Evolutionary conservation across 2,113 vertebrate species (phyloP).

Genomic region (Talpa occidentalis): DNA sequence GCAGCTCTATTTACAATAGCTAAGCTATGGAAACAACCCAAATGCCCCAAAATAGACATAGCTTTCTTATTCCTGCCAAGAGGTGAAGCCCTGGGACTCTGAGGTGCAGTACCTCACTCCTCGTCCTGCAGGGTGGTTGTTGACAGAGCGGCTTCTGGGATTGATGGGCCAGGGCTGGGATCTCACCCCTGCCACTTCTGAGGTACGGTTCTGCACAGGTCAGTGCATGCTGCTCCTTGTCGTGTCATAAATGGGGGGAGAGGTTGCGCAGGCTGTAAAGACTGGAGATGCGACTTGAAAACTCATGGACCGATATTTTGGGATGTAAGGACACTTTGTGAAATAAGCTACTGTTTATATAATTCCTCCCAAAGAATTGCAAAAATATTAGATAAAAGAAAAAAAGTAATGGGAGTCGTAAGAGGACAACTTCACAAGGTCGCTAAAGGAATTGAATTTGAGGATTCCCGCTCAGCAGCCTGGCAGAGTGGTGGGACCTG

Average conservation of each 20-base stretch:
- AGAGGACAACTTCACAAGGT: background rate
- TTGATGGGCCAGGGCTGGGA: background rate
- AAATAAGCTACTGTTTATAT: too few relatives aligned
- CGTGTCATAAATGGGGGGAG: rapidly evolving
- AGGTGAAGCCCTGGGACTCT: background rate
- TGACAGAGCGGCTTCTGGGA: background rate
- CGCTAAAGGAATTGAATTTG: background rate
- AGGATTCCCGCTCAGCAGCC: background rate
- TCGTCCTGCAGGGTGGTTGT: background rate
- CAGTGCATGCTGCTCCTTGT: background rate
- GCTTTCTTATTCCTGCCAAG: background rate
- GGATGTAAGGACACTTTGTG: too few relatives aligned
- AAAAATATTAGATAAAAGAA: too few relatives aligned
- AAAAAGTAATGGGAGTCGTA: background rate
- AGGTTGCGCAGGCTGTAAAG: too few relatives aligned
- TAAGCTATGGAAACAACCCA: too few relatives aligned
- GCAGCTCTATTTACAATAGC: too few relatives aligned
- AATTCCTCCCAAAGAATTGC: too few relatives aligned
- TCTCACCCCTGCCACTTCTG: background rate
- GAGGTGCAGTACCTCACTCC: background rate
- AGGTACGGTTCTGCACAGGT: background rate
- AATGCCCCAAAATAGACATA: too few relatives aligned
- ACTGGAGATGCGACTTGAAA: too few relatives aligned
- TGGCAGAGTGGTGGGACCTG: background rate
- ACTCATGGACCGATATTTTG: too few relatives aligned